A percentile compares a stretch with the other conserved stretches of the same genome.
Conservation (phyloP, 2,797 vertebrate species). For the Oophaga sylvatica region DNA sequence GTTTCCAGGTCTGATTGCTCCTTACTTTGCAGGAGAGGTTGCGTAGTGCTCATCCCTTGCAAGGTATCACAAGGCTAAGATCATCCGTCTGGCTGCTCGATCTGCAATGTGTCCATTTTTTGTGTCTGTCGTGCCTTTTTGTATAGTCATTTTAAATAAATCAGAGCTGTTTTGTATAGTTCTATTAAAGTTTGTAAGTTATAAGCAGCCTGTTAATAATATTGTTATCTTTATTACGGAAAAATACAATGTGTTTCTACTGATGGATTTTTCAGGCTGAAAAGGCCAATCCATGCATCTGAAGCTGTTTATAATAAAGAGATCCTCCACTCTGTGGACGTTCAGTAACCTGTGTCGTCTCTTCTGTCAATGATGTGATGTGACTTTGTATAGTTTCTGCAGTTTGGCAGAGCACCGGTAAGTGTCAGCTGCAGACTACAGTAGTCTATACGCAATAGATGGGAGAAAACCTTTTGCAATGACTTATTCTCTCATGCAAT, state of each 20-base stretch:
- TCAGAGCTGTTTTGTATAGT: constrained; percentile 60
- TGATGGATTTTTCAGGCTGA: not conserved
- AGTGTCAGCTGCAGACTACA: not conserved
- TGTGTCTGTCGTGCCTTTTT: constrained; percentile 60
- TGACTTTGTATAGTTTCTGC: not conserved
- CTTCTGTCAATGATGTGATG: not conserved
- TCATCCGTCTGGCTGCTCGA: constrained; percentile 65
- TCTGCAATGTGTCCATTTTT: constrained; percentile 63
- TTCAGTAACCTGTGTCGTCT: not conserved
- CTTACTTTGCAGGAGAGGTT: not conserved
- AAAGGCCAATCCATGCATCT: constrained; percentile 23
- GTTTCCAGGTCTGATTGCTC: not conserved
- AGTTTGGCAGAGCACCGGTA: not conserved
- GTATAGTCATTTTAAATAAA: constrained; percentile 62
- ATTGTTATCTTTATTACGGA: constrained; percentile 49
- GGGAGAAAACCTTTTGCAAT: not conserved
- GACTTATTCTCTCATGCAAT: no score
- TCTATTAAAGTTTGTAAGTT: constrained; percentile 60
- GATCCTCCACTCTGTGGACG: constrained; percentile 48
- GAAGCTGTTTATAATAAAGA: constrained; percentile 60
- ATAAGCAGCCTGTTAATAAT: constrained; percentile 58
- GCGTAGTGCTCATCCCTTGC: not conserved
- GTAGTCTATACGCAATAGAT: not conserved
- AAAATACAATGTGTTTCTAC: constrained; percentile 36
- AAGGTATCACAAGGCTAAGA: constrained; percentile 60